Percentiles rank a stretch among this genome's conserved stretches.
Conservation (phyloP, 2,113 vertebrate species). For the Hemicordylus capensis region DNA sequence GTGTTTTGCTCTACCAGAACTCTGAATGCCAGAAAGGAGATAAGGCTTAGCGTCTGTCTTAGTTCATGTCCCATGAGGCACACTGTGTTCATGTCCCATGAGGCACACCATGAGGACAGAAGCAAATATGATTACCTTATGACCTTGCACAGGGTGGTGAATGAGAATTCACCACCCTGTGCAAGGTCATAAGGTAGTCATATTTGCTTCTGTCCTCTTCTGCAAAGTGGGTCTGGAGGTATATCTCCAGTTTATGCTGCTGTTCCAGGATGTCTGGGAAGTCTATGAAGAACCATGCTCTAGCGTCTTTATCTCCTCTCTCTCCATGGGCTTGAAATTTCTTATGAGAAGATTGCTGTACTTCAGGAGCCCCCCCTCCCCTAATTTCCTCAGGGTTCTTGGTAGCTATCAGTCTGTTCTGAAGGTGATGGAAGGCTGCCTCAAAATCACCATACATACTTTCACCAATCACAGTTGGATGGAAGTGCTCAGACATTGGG, state of each 20-base stretch:
- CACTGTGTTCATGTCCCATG: slow-evolving; percentile 98
- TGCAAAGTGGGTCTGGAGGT: slow-evolving; percentile 96
- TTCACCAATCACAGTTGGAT: slow-evolving; percentile 89
- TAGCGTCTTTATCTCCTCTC: slow-evolving; percentile 89
- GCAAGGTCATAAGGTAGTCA: slow-evolving; percentile 95
- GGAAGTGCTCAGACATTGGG: slow-evolving; percentile 85
- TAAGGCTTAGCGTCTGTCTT: slow-evolving; percentile 94
- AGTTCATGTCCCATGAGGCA: slow-evolving; percentile 98
- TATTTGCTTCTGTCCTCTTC: slow-evolving; percentile 96
- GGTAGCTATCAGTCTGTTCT: slow-evolving; percentile 91
- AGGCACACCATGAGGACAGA: too few species aligned
- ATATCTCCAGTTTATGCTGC: slow-evolving; percentile 94
- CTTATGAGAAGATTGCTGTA: slow-evolving; percentile 96
- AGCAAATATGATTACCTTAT: too few species aligned
- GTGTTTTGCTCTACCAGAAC: slow-evolving; percentile 94
- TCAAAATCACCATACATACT: slow-evolving; percentile 94
- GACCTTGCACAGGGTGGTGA: too few species aligned
- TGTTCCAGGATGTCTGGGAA: slow-evolving; percentile 96
- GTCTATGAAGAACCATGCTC: slow-evolving; percentile 98
- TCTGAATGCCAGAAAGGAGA: slow-evolving; percentile 89
- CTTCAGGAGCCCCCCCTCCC: slow-evolving; percentile 94
- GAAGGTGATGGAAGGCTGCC: slow-evolving; percentile 88
- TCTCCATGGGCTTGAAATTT: slow-evolving; percentile 87
- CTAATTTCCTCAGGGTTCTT: slow-evolving; percentile 96
- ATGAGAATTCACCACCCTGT: slow-evolving; percentile 91